Evolutionary conservation across 2,888 invertebrate genomes (phyloP).

Genomic region (Harpagoxenus sublaevis): DNA sequence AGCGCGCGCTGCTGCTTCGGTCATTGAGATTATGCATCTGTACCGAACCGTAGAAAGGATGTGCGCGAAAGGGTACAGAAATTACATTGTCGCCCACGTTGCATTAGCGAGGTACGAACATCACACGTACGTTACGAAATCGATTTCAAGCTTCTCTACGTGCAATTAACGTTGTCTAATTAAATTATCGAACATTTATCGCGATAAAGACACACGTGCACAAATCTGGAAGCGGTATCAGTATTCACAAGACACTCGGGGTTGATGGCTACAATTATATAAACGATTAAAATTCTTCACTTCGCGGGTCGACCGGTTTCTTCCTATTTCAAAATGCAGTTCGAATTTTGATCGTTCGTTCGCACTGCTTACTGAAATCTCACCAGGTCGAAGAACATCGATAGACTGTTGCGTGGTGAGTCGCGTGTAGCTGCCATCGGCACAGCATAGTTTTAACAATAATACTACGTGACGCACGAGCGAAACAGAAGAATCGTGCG

Average conservation of each 20-base stretch:
- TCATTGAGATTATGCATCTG: slow-evolving; percentile 20
- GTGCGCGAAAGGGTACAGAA: neutral
- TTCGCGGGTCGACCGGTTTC: neutral
- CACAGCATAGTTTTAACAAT: slow-evolving; percentile 69
- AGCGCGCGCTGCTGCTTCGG: slow-evolving; percentile 14
- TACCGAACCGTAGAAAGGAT: neutral
- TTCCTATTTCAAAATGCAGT: neutral
- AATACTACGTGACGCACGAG: slow-evolving; percentile 71
- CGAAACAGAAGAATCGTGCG: slow-evolving; percentile 73
- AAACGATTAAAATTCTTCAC: neutral
- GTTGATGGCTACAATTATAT: neutral
- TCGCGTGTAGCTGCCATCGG: slow-evolving; percentile 50
- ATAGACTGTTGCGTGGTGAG: slow-evolving; percentile 76
- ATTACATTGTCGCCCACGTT: neutral
- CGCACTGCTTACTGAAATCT: slow-evolving; percentile 37
- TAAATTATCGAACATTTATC: neutral
- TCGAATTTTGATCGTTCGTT: neutral
- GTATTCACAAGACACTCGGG: neutral
- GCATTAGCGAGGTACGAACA: neutral
- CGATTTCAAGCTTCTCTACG: neutral
- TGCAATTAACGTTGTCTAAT: neutral
- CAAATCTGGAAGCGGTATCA: neutral
- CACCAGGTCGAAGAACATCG: slow-evolving; percentile 76
- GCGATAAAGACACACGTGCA: neutral
- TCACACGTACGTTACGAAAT: neutral